phyloP scores from a whole-genome alignment of 2,888 invertebrate species.

The Patella pellucida region DNA sequence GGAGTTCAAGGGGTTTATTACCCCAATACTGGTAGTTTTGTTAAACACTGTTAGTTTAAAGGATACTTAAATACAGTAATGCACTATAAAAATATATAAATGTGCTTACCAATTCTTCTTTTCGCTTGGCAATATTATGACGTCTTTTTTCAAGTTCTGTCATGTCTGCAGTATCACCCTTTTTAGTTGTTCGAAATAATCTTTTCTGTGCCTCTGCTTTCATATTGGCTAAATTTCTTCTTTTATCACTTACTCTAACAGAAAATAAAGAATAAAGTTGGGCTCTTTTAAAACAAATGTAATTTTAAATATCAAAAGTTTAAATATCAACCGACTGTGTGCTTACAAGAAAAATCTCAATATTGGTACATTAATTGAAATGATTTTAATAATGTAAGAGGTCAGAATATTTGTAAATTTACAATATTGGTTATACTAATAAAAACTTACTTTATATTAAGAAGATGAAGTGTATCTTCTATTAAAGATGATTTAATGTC shows the following conservation, averaged over 20 bases:
- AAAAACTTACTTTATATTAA: slow-evolving; percentile 68
- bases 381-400: not conserved
- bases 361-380: not conserved
- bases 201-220: slow-evolving; percentile 69
- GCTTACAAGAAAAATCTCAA: not conserved
- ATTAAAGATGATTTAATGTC: slow-evolving; percentile 69
- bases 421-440: too few relatives aligned
- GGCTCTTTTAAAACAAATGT: too few relatives aligned
- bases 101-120: slow-evolving; percentile 65
- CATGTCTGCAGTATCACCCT: slow-evolving; percentile 52
- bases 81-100: not conserved
- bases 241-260: slow-evolving; percentile 65
- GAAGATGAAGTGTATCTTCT: slow-evolving; percentile 66
- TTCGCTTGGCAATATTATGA: slow-evolving; percentile 55
- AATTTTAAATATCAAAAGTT: too few relatives aligned
- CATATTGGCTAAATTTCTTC: slow-evolving; percentile 66
- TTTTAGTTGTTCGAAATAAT: slow-evolving; percentile 59
- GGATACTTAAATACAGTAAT: not conserved
- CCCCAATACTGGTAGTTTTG: too few relatives aligned
- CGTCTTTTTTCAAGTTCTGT: slow-evolving; percentile 58
- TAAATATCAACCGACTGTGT: not conserved
- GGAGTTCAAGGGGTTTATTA: too few relatives aligned
- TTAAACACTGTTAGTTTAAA: too few relatives aligned
- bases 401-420: not conserved
- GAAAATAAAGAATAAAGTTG: not conserved